Conservation (phyloP, 2,113 vertebrate species). For the Rhinichthys klamathensis region DNA sequence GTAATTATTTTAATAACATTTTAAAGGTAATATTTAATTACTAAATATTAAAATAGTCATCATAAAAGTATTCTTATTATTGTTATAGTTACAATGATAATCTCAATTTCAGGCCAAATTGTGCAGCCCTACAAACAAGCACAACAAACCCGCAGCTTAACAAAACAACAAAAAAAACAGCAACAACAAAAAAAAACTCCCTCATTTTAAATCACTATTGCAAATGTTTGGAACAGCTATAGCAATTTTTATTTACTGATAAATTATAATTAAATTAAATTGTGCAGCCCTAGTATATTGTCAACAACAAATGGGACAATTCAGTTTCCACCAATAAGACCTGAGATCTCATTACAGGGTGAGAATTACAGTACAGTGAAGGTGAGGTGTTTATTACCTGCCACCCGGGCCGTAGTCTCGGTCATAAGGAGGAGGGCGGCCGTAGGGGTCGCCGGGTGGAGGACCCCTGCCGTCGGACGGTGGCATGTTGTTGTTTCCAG, state of each 20-base stretch:
- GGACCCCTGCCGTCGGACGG: constrained; percentile 92
- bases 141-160: not conserved
- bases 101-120: not conserved
- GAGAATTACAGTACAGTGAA: not conserved
- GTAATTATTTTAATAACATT: too few species aligned
- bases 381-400: constrained; percentile 77
- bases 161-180: too few species aligned
- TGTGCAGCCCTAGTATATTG: not conserved
- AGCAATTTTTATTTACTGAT: too few species aligned
- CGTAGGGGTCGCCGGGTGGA: constrained; percentile 92
- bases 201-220: too few species aligned
- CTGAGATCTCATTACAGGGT: not conserved
- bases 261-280: not conserved
- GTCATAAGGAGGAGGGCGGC: constrained; percentile 94
- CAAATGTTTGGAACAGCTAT: too few species aligned
- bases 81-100: not conserved
- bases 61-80: not conserved
- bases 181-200: too few species aligned
- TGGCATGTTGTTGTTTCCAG: constrained; percentile 92
- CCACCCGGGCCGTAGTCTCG: constrained; percentile 95
- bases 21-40: too few species aligned
- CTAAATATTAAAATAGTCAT: too few species aligned
- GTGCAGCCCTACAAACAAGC: not conserved
- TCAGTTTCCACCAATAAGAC: not conserved
- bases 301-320: not conserved